Percentiles rank a stretch among this genome's conserved stretches.
Evolutionary conservation across 2,888 invertebrate genomes (phyloP).

Genomic region (Cryptocheilus praepositus): DNA sequence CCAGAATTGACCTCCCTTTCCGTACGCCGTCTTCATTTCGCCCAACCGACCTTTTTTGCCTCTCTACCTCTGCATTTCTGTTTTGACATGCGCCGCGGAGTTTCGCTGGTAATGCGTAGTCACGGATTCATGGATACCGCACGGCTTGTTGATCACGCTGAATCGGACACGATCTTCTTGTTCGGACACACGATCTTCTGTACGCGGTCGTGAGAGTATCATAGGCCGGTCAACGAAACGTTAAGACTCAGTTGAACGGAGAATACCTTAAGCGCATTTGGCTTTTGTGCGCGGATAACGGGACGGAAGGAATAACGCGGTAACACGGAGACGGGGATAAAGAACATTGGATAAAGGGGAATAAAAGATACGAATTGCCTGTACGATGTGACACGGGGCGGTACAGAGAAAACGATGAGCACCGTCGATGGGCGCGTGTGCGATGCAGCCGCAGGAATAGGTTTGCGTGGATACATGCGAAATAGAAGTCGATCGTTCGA

Average conservation of each 20-base stretch:
- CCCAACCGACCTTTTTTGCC: slow-evolving; percentile 27
- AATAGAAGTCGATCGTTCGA: no score
- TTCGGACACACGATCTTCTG: slow-evolving; percentile 43
- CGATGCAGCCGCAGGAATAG: no score
- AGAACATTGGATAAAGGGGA: slow-evolving; percentile 2
- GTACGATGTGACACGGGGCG: neutral
- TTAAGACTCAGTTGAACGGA: slow-evolving; percentile 46
- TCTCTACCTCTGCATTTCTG: slow-evolving; percentile 61
- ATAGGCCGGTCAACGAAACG: slow-evolving; percentile 63
- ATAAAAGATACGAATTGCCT: neutral
- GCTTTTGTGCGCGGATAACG: slow-evolving; percentile 34
- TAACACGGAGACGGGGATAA: neutral
- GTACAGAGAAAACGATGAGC: neutral
- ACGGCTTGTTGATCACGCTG: slow-evolving; percentile 68
- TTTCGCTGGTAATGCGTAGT: slow-evolving; percentile 40
- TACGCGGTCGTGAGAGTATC: slow-evolving; percentile 68
- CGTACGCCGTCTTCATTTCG: slow-evolving; percentile 1
- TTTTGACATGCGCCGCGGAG: slow-evolving; percentile 73
- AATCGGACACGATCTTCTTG: slow-evolving; percentile 56
- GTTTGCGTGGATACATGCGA: no score
- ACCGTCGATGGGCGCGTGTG: neutral
- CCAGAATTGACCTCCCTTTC: neutral
- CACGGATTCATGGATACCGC: slow-evolving; percentile 62
- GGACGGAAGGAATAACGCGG: slow-evolving; percentile 3
- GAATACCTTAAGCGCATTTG: slow-evolving; percentile 64